Evolutionary conservation across 64 coral and sea anemone species (phyloP).

Genomic region (Stichodactyla helianthus): DNA sequence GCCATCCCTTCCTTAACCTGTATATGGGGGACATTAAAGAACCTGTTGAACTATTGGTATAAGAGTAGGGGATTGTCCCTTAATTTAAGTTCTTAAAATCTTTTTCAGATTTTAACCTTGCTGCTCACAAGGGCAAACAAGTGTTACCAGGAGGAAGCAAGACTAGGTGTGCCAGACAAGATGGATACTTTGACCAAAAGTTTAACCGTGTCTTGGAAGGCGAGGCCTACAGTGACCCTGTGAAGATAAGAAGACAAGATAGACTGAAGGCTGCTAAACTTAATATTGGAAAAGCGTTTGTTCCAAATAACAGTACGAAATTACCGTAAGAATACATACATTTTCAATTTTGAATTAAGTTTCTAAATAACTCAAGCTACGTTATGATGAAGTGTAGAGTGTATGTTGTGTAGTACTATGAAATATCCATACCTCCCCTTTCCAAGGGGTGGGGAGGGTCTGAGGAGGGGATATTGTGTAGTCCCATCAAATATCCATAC

Average conservation of each 20-base stretch:
- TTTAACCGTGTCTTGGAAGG: constrained; percentile 92
- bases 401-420: too few species aligned
- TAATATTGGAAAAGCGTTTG: constrained; percentile 98
- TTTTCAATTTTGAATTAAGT: not conserved
- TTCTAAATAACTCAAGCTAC: not conserved
- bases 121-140: constrained; percentile 94
- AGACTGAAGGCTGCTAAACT: constrained; percentile 70
- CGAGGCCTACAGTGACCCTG: constrained; percentile 78
- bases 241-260: constrained; percentile 74
- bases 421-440: too few species aligned
- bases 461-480: too few species aligned
- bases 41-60: too few species aligned
- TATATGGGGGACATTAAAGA: too few species aligned
- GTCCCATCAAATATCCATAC: too few species aligned
- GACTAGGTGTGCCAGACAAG: constrained; percentile 63
- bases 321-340: constrained; percentile 55
- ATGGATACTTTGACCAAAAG: constrained; percentile 94
- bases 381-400: too few species aligned
- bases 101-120: constrained; percentile 73
- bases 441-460: too few species aligned
- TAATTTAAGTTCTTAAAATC: not conserved
- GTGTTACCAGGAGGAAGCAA: constrained; percentile 96
- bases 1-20: too few species aligned
- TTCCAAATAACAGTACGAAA: constrained; percentile 92
- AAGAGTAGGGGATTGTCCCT: too few species aligned